These are phyloP conservation scores for Piprites chloris DNA, from an alignment of 2,113 vertebrate species.

Conservation along the genomic window DNA sequence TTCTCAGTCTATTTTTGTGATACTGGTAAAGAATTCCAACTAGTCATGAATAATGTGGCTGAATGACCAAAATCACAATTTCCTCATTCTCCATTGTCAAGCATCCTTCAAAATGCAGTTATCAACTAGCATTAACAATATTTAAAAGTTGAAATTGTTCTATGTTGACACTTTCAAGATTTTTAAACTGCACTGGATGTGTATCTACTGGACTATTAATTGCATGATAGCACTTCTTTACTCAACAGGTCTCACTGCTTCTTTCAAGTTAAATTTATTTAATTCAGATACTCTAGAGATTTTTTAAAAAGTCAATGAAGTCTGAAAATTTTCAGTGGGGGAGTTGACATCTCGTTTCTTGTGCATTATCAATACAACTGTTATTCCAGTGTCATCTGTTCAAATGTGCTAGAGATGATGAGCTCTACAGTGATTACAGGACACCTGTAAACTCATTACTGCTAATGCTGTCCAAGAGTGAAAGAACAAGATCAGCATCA, in stretches of 20 bases:
- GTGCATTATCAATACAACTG: not conserved
- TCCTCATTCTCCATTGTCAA: not conserved
- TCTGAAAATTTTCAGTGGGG: not conserved
- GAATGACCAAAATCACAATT: not conserved
- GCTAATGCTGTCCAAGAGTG: not conserved
- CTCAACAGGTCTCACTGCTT: not conserved
- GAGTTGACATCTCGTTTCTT: not conserved
- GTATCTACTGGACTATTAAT: not conserved
- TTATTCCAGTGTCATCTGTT: not conserved
- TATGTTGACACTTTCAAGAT: not conserved
- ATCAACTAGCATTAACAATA: not conserved
- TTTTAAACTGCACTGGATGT: not conserved
- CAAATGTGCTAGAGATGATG: not conserved
- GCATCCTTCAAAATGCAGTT: not conserved
- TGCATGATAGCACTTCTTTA: not conserved
- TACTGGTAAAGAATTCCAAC: not conserved
- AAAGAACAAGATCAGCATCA: not conserved
- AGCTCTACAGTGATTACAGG: not conserved
- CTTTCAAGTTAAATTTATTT: not conserved
- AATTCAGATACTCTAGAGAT: not conserved
- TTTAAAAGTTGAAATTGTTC: not conserved
- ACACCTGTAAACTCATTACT: not conserved
- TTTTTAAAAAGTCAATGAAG: not conserved
- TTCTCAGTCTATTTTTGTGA: not conserved
- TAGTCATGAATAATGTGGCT: not conserved